Evolutionary conservation across 2,113 vertebrate species (phyloP), one percentile per base, ranked within the genome.

Genomic region (Lycocorax pyrrhopterus): DNA sequence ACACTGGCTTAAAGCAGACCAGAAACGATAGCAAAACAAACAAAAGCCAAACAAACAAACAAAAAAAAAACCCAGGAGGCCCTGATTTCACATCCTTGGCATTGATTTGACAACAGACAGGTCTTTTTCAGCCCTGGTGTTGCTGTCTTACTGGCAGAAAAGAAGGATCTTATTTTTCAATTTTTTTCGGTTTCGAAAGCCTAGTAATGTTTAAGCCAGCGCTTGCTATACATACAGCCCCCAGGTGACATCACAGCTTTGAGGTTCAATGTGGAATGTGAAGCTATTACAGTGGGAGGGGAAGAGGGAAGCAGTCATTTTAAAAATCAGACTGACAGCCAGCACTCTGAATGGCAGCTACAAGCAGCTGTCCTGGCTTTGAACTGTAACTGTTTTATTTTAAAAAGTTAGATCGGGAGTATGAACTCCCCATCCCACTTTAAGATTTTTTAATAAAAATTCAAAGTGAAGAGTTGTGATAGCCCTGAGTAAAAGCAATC

Each of bases 401-500:
- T 13, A 12, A 95, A 87, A 93, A 95, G 88, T 97, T 91, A 93
- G 83, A 91, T 76, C 44, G 58, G 62, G 77, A 68, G 27, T n/a
- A 90, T 93, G 85, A 95, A 93, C 67, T 93, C 73, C 44, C 23
- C 66, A 94, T 74, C 62, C 73, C 44, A 89, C 62, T 92, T 96
- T 39, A 76, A 89, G 73, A 7, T 73, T 74, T 96, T 90, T 95
- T 89, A 94, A 96, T 94, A 93, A 96, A 93, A 95, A 89, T 80
- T 94, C 86, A 90, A 92, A 94, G 89, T 52, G 49, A 92, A 68
- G 74, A 64, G 51, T 47, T 79, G 69, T 67, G 78, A 91, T 96
- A 87, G 94, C 92, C 92, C 78, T 93, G 84, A 86, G 85, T 90
- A 93, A 96, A 96, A 90, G 79, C 83, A 95, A 87, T 84, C 0